phyloP scores from a whole-genome alignment of 2,888 invertebrate genomes.

The Tetramorium bicarinatum region DNA sequence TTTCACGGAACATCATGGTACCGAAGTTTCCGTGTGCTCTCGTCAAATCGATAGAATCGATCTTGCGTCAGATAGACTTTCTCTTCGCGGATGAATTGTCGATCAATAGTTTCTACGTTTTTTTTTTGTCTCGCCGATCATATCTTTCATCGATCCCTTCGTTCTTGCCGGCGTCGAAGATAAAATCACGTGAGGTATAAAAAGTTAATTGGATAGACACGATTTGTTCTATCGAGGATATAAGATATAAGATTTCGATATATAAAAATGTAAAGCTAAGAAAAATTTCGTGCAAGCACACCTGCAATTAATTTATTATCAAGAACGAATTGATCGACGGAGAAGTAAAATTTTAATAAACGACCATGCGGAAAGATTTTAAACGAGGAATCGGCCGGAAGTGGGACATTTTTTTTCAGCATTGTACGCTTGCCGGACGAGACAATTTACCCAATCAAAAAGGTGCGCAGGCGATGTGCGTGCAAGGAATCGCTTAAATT shows the following conservation, averaged over 20 bases:
- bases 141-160: background rate
- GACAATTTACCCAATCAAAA: constrained; percentile 86
- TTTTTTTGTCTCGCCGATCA: background rate
- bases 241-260: background rate
- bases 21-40: background rate
- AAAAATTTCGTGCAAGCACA: background rate
- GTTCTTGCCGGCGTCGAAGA: background rate
- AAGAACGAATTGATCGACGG: background rate
- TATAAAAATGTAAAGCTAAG: background rate
- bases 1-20: constrained; percentile 7
- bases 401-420: constrained; percentile 70
- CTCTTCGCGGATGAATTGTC: constrained; percentile 34
- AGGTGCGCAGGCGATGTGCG: constrained; percentile 78
- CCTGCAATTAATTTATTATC: background rate
- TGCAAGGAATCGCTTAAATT: constrained; percentile 80
- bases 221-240: background rate
- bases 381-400: background rate
- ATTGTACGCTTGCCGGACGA: constrained; percentile 81
- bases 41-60: constrained; percentile 29
- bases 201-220: background rate
- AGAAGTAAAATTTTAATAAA: background rate
- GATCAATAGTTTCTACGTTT: background rate
- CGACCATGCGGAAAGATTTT: background rate
- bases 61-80: constrained; percentile 61
- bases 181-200: background rate